Evolutionary conservation across 2,113 vertebrate genomes (phyloP).

Genomic region (Australoheros scitulus): DNA sequence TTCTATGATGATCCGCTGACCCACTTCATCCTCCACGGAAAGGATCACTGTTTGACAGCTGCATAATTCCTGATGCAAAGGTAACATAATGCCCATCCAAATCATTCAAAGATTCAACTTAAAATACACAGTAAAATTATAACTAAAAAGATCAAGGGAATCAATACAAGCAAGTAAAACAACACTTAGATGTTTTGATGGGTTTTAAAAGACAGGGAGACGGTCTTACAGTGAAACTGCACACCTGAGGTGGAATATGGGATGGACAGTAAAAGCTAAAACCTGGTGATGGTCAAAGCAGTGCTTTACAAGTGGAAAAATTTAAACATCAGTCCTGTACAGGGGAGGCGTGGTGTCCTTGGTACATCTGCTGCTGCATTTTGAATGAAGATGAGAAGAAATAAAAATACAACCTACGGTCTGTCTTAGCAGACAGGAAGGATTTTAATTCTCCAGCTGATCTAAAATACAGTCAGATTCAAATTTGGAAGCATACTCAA

Average conservation of each 20-base stretch:
- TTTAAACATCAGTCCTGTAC: neutral
- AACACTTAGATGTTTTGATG: neutral
- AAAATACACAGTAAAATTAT: neutral
- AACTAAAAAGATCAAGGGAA: neutral
- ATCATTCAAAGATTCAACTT: neutral
- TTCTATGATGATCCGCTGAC: slow-evolving; percentile 94
- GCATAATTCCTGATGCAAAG: slow-evolving; percentile 85
- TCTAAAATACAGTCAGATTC: neutral
- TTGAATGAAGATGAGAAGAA: neutral
- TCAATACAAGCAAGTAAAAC: neutral
- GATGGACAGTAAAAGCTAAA: neutral
- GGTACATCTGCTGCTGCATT: neutral
- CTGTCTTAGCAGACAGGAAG: neutral
- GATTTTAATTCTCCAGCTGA: neutral
- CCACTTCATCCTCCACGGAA: slow-evolving; percentile 93
- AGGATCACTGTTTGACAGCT: slow-evolving; percentile 95
- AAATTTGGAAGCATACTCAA: neutral
- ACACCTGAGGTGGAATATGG: neutral
- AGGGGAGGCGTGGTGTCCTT: neutral
- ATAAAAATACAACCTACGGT: neutral
- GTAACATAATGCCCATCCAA: neutral
- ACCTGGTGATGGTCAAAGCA: neutral
- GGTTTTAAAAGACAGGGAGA: neutral
- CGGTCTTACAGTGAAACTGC: neutral
- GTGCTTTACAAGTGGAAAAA: neutral